Conservation (phyloP, 2,797 vertebrate species). For the Acipenser ruthenus region DNA sequence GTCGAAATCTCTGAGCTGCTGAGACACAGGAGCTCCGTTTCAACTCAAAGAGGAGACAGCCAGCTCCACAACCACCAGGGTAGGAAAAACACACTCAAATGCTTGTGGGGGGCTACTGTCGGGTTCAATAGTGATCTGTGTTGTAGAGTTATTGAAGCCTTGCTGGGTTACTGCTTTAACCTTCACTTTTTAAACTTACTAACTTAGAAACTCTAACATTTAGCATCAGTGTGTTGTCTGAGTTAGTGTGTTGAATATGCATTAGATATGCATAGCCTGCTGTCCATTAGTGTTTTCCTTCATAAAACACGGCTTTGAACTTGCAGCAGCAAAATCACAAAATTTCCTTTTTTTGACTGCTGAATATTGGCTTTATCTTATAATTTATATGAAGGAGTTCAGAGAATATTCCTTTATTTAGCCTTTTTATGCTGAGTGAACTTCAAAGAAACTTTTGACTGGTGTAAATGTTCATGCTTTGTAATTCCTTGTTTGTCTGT, state of each 20-base stretch:
- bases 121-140: not conserved
- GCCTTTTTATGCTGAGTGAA: not conserved
- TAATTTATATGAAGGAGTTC: not conserved
- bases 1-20: slow-evolving; percentile 45
- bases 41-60: slow-evolving; percentile 30
- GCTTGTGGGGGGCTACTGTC: too few species aligned
- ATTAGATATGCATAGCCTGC: not conserved
- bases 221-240: not conserved
- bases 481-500: slow-evolving; percentile 14
- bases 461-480: slow-evolving; percentile 6
- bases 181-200: not conserved
- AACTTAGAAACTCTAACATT: not conserved
- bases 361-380: not conserved
- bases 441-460: slow-evolving; percentile 12
- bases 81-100: slow-evolving; percentile 35
- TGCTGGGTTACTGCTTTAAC: not conserved
- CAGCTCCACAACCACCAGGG: slow-evolving; percentile 36
- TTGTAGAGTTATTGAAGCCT: not conserved
- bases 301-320: too few species aligned
- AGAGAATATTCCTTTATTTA: not conserved
- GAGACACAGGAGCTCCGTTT: slow-evolving; percentile 34
- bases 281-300: slow-evolving; percentile 4
- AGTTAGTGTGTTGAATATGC: not conserved
- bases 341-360: too few species aligned
- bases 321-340: too few species aligned